A percentile compares a stretch with the other conserved stretches of the same genome.
Evolutionary conservation across 2,113 vertebrate species (phyloP).

Genomic region (Panurus biarmicus): DNA sequence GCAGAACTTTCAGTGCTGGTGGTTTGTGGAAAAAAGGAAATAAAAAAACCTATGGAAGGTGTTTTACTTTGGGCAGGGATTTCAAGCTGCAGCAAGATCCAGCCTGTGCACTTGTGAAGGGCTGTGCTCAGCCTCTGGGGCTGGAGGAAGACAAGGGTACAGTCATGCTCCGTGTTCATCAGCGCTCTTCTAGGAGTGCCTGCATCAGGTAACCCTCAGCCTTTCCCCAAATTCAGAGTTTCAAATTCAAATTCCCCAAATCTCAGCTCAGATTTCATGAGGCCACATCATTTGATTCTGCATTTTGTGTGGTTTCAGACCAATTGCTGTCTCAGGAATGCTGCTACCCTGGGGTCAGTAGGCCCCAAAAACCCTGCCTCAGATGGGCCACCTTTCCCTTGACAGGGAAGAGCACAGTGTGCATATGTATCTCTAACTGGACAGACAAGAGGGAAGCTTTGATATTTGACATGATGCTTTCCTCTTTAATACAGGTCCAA

Average conservation of each 20-base stretch:
- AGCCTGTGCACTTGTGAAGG: background rate
- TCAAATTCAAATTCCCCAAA: too few relatives aligned
- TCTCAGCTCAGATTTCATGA: background rate
- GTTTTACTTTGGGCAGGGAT: background rate
- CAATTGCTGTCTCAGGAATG: background rate
- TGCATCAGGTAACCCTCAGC: background rate
- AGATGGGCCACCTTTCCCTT: background rate
- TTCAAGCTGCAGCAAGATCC: background rate
- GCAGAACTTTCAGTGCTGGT: background rate
- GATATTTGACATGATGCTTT: background rate
- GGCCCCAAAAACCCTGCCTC: background rate
- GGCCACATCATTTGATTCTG: rapidly evolving
- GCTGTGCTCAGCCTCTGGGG: background rate
- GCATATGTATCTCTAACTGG: rapidly evolving
- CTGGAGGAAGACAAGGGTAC: background rate
- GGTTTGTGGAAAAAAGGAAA: background rate
- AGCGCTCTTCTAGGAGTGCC: background rate
- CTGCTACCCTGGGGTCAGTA: background rate
- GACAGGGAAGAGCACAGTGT: too few relatives aligned
- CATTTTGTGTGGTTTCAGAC: background rate
- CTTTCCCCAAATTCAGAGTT: background rate
- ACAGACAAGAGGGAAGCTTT: background rate
- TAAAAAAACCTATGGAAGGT: background rate
- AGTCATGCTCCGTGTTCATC: rapidly evolving
- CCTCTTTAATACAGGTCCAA: background rate